Base-by-base conservation (phyloP, 2,113 vertebrate genomes). In the Montifringilla adamsi region DNA sequence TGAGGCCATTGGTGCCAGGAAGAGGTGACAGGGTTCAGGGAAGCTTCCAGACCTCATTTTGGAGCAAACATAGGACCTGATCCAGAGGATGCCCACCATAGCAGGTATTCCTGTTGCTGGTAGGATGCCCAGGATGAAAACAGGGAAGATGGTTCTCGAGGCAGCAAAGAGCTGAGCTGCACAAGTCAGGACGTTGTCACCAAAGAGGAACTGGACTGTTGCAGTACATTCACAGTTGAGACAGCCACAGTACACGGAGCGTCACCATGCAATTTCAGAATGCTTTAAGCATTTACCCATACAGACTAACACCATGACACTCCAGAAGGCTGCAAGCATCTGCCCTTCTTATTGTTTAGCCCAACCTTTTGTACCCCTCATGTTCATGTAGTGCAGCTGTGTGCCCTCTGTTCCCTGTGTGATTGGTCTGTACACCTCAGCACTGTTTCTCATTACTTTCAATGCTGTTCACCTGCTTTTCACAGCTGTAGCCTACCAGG, bases 121-220 rank as follows among this genome's bases (percentile, higher is more conserved):
- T 22, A 8, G 73, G 33, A 73, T 14, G 9, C 11, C 10, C 56
- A 70, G 75, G 39, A 23, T 35, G 31, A 35, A 78, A 63, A 8
- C 0, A 2, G 46, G 33, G 30, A 66, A 75, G 19, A 22, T 44
- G 43, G 31, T n/a, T 84, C 73, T 80, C 0, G 0, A 59, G 12
- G 77, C 73, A 89, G 44, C 26, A 14, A 59, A 67, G 10, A 49
- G 62, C 14, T 66, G 33, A 78, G 60, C 60, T 86, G 39, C 2
- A 1, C 26, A n/a, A 24, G 11, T 67, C 49, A 21, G 63, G 44
- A 7, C 31, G 47, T 3, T 44, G 39, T 63, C 50, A 39, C 26
- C 41, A 41, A 26, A 64, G 76, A 60, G 35, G 39, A 89, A 37
- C 56, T 35, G 14, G 22, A 35, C 56, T 35, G 9, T 11, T 21